Evolutionary conservation across 1,140 invertebrate genomes (phyloP).

Genomic region (Drosophila quadrilineata): DNA sequence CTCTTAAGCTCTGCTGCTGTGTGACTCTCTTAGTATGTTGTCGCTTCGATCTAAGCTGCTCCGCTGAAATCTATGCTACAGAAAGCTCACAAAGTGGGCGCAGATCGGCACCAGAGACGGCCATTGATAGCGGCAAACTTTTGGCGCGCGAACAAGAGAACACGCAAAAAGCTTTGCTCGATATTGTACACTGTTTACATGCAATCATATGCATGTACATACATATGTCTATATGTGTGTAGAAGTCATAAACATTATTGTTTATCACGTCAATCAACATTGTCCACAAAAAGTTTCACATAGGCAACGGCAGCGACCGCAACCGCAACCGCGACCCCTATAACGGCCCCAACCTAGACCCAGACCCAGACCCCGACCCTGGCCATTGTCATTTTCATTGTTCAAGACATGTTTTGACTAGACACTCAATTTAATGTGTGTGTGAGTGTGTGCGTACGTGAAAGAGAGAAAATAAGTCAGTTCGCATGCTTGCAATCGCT

Average conservation of each 20-base stretch:
- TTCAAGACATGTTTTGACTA: slow-evolving; percentile 26
- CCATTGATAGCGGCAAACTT: background rate
- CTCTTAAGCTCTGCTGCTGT: background rate
- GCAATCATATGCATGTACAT: too few relatives aligned
- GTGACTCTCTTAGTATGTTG: background rate
- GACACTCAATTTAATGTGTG: slow-evolving; percentile 23
- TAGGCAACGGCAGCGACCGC: background rate
- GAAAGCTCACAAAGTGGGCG: slow-evolving; percentile 1
- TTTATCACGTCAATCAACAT: slow-evolving; percentile 21
- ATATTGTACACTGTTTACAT: too few relatives aligned
- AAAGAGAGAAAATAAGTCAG: background rate
- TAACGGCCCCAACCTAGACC: too few relatives aligned
- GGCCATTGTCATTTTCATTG: slow-evolving; percentile 39
- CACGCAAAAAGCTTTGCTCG: too few relatives aligned
- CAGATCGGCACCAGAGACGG: background rate
- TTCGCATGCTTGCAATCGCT: background rate
- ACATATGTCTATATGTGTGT: too few relatives aligned
- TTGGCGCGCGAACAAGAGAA: too few relatives aligned
- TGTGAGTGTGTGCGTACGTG: background rate
- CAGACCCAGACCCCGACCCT: slow-evolving; percentile 14
- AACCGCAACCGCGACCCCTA: background rate
- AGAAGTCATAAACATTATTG: background rate
- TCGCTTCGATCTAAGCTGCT: background rate
- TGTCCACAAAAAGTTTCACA: too few relatives aligned
- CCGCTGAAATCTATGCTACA: slow-evolving; percentile 38